Evolutionary conservation across 2,888 invertebrate genomes (phyloP).

Genomic region (Stenoptilia bipunctidactyla): DNA sequence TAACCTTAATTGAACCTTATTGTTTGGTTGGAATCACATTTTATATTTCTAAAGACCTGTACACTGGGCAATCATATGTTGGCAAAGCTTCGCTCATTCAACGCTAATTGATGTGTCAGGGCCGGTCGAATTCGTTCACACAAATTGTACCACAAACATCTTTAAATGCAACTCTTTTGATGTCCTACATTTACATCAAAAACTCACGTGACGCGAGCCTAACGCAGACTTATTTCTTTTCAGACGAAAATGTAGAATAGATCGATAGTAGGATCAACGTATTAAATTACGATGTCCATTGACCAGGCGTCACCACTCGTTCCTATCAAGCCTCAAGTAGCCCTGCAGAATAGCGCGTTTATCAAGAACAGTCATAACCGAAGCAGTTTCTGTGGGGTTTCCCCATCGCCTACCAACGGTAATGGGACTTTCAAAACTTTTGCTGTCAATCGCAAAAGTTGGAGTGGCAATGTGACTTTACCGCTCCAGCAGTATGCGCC

Average conservation of each 20-base stretch:
- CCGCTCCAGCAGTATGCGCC: slow-evolving; percentile 60
- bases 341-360: slow-evolving; percentile 57
- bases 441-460: slow-evolving; percentile 65
- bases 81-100: slow-evolving; percentile 24
- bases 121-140: slow-evolving; percentile 20
- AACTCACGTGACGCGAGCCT: slow-evolving; percentile 4
- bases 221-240: slow-evolving; percentile 46
- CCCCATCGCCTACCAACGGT: slow-evolving; percentile 51
- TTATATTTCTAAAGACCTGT: slow-evolving; percentile 30
- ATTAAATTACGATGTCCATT: slow-evolving; percentile 62
- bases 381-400: slow-evolving; percentile 66
- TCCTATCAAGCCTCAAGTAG: slow-evolving; percentile 64
- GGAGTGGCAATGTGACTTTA: slow-evolving; percentile 66
- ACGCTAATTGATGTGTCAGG: slow-evolving; percentile 25
- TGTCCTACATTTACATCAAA: slow-evolving; percentile 22
- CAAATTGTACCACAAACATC: background rate
- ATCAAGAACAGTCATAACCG: slow-evolving; percentile 67
- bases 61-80: slow-evolving; percentile 30
- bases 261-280: slow-evolving; percentile 36
- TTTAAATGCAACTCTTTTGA: slow-evolving; percentile 34
- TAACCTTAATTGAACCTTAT: slow-evolving; percentile 50
- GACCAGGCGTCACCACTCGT: slow-evolving; percentile 66
- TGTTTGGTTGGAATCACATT: slow-evolving; percentile 24
- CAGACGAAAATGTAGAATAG: slow-evolving; percentile 67
- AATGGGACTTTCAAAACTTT: slow-evolving; percentile 65